These are phyloP conservation scores for Silurus aristotelis DNA, from an alignment of 2,797 vertebrate genomes.

Conservation along the genomic window DNA sequence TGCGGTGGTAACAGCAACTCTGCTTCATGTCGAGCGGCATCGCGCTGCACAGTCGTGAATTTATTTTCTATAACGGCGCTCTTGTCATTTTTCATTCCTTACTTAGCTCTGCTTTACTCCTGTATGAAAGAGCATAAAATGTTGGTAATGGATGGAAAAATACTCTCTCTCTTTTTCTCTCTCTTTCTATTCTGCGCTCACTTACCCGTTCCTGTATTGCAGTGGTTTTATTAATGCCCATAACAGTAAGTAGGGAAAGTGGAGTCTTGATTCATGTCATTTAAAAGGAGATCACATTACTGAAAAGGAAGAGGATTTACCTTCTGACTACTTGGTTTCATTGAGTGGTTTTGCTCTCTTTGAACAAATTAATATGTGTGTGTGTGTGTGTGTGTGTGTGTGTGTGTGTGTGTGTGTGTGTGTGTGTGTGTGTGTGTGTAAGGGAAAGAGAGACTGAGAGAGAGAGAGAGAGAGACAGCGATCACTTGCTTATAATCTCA, in stretches of 20 bases:
- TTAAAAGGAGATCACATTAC: conserved; percentile 41
- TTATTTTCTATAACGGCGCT: neutral
- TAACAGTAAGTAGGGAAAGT: conserved; percentile 26
- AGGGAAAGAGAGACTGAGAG: no score
- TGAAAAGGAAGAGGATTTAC: conserved; percentile 31
- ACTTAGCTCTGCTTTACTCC: neutral
- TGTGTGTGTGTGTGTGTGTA: conserved; percentile 49
- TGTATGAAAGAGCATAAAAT: conserved; percentile 33
- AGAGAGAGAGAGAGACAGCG: conserved; percentile 21
- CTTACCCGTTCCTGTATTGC: conserved; percentile 8
- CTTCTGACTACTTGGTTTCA: conserved; percentile 42
- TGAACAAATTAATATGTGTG: conserved; percentile 59
- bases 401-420: conserved; percentile 31
- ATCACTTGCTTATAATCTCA: conserved; percentile 59
- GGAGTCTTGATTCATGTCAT: conserved; percentile 37
- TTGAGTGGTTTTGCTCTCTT: conserved; percentile 37
- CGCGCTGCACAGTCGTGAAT: neutral
- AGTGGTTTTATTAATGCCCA: conserved; percentile 26
- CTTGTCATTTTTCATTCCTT: conserved; percentile 5
- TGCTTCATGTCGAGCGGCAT: neutral
- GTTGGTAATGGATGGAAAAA: conserved; percentile 34
- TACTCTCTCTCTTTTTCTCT: neutral
- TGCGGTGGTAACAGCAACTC: no score
- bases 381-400: conserved; percentile 11
- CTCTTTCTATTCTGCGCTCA: neutral